Evolutionary conservation across 2,113 vertebrate species (phyloP), one percentile per base, ranked within the genome.

Genomic region (Falcunculus frontatus): DNA sequence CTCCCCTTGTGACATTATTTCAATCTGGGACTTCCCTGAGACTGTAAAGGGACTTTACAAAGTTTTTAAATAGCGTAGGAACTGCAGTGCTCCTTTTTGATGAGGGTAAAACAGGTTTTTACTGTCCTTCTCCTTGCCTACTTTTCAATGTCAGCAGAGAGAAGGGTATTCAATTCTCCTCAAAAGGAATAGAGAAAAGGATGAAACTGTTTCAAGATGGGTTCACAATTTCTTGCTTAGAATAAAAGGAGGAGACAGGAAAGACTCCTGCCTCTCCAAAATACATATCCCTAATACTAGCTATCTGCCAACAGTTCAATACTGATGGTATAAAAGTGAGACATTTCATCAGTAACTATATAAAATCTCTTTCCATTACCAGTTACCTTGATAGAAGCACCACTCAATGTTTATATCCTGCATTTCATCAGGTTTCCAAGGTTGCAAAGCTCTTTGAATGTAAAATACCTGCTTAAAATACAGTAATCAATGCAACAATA

Each of bases 401-500:
- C 27, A 76, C 50, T 90, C 37, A 47, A 27, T 70, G 30, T 87
- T 88, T 94, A 82, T 64, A 79, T 32, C 29, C 65, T 91, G 46
- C 42, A 89, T 93, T 96, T 92, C 76, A 89, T 92, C 52, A 60
- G 35, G 29, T 82, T 84, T 92, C 77, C 53, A 93, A 87, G 74
- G 84, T 21, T 82, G 21, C 29, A 89, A 57, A 84, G 30, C 53
- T 49, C 62, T 94, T 70, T 60, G 37, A 35, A 84, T 95, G 69
- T 55, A 75, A 94, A 92, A 75, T 39, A 84, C 32, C 69, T 91
- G 37, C 37, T 94, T 56, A 97, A 95, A 87, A 70, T 75, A 68
- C 47, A 89, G 68, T 62, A 79, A 92, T 91, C 73, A 75, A 25
- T 73, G n/a, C 60, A 77, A 59, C 1, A 16, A 41, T 87, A 84